A percentile compares a stretch with the other conserved stretches of the same genome.
Conservation (phyloP, 2,797 vertebrate genomes). For the Botia almorhae region DNA sequence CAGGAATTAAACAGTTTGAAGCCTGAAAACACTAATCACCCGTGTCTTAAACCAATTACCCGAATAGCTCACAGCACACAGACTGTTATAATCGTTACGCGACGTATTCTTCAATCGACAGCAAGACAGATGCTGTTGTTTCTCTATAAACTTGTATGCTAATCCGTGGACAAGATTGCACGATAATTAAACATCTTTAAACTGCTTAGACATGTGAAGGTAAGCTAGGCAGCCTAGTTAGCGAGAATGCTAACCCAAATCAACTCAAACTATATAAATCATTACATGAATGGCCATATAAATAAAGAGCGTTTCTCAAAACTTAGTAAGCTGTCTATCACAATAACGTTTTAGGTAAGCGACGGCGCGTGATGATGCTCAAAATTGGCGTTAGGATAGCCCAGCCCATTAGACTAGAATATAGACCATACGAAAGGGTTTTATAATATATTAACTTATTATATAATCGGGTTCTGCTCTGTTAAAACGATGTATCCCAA, state of each 20-base stretch:
- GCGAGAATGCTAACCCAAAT: constrained; percentile 15
- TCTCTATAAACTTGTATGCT: not conserved
- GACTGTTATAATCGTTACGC: not conserved
- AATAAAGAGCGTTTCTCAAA: not conserved
- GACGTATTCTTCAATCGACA: not conserved
- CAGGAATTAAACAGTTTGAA: not conserved
- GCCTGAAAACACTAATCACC: not conserved
- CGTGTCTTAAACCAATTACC: constrained; percentile 9
- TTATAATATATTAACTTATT: no score
- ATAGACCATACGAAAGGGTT: no score
- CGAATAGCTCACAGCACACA: not conserved
- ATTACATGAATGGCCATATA: not conserved
- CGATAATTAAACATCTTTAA: constrained; percentile 21
- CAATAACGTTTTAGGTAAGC: not conserved
- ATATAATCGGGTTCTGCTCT: no score
- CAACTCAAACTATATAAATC: not conserved
- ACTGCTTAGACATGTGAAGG: constrained; percentile 34
- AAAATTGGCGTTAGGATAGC: not conserved
- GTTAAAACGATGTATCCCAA: not conserved
- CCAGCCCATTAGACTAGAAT: not conserved
- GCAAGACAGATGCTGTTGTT: not conserved
- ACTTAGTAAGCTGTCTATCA: not conserved
- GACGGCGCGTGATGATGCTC: not conserved
- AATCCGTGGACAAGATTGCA: not conserved
- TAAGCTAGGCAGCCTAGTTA: constrained; percentile 34